These are phyloP conservation scores for Megaceryle maxima DNA, from an alignment of 2,113 vertebrate genomes.

Conservation along the genomic window DNA sequence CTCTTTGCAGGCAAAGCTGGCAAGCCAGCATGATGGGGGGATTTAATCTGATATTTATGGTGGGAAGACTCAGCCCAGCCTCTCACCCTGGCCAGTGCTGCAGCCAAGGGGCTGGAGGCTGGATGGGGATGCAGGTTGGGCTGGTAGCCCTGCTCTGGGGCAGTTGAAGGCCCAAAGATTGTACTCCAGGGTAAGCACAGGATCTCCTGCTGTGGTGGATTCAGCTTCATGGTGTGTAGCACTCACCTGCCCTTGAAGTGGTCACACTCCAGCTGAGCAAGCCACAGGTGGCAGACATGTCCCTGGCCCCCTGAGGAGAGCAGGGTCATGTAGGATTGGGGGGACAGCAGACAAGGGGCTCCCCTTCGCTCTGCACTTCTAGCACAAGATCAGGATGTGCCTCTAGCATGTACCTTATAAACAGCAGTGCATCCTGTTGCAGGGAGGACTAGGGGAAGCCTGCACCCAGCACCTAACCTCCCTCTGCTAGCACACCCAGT, in stretches of 20 bases:
- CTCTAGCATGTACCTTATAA: neutral
- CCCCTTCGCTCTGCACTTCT: neutral
- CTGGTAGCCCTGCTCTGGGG: neutral
- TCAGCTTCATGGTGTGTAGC: neutral
- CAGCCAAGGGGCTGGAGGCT: neutral
- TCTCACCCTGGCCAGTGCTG: neutral
- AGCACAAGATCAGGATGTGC: neutral
- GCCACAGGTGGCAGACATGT: fast-evolving
- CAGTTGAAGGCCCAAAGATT: neutral
- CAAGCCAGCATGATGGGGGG: neutral
- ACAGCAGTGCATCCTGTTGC: neutral
- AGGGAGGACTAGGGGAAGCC: neutral
- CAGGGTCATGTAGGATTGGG: fast-evolving
- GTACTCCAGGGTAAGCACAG: neutral
- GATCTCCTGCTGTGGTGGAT: neutral
- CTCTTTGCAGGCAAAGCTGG: neutral
- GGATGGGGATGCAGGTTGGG: neutral
- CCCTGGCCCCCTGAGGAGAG: neutral
- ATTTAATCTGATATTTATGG: neutral
- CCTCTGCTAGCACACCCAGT: neutral
- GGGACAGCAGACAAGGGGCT: neutral
- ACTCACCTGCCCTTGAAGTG: neutral
- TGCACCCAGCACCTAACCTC: neutral
- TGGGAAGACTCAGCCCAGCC: neutral
- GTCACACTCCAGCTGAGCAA: neutral